Base-by-base conservation (phyloP, 2,888 invertebrate genomes). In the Amphimallon solstitiale region DNA sequence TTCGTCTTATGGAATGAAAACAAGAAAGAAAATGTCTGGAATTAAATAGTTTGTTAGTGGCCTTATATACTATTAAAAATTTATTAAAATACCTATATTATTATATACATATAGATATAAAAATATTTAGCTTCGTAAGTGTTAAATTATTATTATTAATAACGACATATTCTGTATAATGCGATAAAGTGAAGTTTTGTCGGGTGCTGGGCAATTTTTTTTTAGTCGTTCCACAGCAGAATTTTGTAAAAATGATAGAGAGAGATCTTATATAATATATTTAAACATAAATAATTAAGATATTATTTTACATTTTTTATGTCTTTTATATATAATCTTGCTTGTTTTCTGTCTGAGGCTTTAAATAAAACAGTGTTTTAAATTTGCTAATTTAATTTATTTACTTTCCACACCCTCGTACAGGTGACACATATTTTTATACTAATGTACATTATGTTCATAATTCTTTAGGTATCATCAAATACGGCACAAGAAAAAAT, bases 21-120 rank as follows among this genome's bases (percentile, higher is more conserved):
- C 19, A 49, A 51, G 49, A 49, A n/a, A n/a, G 23, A 54, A 65
- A 38, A 56, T 37, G 48, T 46, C 48, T 56, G 37, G 46, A 56
- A n/a, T n/a, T n/a, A n/a, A 45, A 56, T 67, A 67, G 67, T 54
- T 63, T 51, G 29, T 66, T 63, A 63, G 67, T 67, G 67, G 67
- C 67, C 67, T 67, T 67, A 64, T 56, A 54, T 54, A 35, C 10
- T 56, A 52, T 64, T 56, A 46, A 45, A 52, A 43, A 29, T 35
- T 38, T 54, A 45, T 34, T 29, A 65, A 63, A 67, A 3, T n/a
- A n/a, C n/a, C n/a, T n/a, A 29, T 23, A 23, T 23, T 23, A 23
- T 23, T 23, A 48, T 63, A 51, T 63, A 63, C 21, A 49, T 66
- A 62, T 37, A n/a, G n/a, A n/a, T n/a, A n/a, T 45, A 66, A 52